Percentiles rank a stretch among this genome's conserved stretches.
Conservation (phyloP, 2,113 vertebrate species). For the Connochaetes taurinus region DNA sequence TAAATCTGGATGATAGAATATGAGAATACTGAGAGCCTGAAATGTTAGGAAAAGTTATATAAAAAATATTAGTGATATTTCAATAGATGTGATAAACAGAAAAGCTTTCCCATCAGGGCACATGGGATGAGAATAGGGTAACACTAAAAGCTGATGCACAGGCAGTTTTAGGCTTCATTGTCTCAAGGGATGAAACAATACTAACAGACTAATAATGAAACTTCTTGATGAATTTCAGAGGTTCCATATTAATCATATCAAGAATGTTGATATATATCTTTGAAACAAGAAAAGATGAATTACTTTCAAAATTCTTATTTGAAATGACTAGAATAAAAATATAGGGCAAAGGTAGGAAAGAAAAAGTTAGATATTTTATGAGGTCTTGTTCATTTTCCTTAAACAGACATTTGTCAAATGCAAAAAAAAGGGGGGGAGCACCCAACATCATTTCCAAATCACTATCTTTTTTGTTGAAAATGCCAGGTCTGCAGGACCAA, state of each 20-base stretch:
- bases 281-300: background rate
- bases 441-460: background rate
- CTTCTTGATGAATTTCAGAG: background rate
- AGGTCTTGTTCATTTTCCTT: background rate
- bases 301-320: background rate
- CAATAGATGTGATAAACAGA: background rate
- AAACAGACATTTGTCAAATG: background rate
- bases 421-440: rapidly evolving
- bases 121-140: background rate
- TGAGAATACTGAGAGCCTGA: background rate
- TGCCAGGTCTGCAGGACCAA: background rate
- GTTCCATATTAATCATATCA: background rate
- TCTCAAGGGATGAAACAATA: background rate
- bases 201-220: background rate
- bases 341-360: background rate
- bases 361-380: background rate
- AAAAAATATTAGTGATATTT: background rate
- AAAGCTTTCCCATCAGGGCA: background rate
- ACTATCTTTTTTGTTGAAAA: background rate
- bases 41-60: background rate
- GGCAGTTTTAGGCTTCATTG: background rate
- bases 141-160: background rate
- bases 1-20: background rate
- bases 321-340: background rate
- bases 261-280: background rate